These are phyloP conservation scores for Gnathonemus longibarbis DNA, from an alignment of 2,113 vertebrate species.

Conservation along the genomic window DNA sequence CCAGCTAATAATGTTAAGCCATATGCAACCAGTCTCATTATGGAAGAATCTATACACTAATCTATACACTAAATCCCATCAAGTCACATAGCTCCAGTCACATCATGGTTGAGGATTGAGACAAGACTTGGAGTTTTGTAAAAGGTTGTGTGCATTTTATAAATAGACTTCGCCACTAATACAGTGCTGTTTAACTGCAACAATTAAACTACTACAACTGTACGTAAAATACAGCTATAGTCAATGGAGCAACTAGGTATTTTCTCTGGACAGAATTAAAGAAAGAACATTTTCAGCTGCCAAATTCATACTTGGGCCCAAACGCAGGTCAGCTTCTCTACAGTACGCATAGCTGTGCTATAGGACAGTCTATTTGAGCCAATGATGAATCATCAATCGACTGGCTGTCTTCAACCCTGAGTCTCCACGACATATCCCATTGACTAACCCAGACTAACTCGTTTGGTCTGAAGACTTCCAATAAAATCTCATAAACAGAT, in stretches of 20 bases:
- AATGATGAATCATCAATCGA: not conserved
- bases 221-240: not conserved
- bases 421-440: not conserved
- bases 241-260: not conserved
- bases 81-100: not conserved
- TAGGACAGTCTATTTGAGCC: not conserved
- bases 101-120: not conserved
- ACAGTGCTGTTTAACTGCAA: not conserved
- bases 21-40: not conserved
- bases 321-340: not conserved
- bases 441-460: not conserved
- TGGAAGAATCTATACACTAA: not conserved
- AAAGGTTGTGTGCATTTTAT: not conserved
- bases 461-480: not conserved
- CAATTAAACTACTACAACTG: not conserved
- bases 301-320: not conserved
- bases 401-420: not conserved
- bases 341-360: not conserved
- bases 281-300: not conserved
- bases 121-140: not conserved
- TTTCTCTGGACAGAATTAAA: not conserved
- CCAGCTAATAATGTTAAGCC: not conserved
- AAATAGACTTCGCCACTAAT: not conserved
- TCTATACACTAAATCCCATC: not conserved
- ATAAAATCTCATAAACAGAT: conserved; percentile 6